A percentile compares a stretch with the other conserved stretches of the same genome.
Conservation (phyloP, 2,113 vertebrate species). For the Cinclus mexicanus region DNA sequence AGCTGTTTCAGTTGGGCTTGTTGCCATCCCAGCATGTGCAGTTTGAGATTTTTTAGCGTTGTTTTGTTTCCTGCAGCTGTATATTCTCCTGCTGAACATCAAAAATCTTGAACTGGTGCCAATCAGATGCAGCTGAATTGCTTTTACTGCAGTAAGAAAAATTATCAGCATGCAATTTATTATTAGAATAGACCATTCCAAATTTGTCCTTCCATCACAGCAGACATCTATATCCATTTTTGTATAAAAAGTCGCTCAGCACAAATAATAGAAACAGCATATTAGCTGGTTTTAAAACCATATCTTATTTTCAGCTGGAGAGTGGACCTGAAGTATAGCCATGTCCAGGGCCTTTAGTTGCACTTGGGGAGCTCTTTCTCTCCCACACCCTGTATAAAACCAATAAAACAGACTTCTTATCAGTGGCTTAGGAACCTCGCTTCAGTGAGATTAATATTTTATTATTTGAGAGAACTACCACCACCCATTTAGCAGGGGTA, state of each 20-base stretch:
- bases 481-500: background rate
- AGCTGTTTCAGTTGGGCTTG: background rate
- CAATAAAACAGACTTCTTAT: background rate
- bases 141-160: slow-evolving; percentile 32
- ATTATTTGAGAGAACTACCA: background rate
- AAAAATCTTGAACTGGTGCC: slow-evolving; percentile 53
- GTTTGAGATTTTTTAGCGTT: background rate
- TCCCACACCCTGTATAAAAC: background rate
- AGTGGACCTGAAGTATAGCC: background rate
- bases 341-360: background rate
- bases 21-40: slow-evolving; percentile 5
- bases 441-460: background rate
- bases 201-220: background rate
- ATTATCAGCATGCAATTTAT: slow-evolving; percentile 34
- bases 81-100: background rate
- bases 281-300: background rate
- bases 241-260: background rate
- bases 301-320: background rate
- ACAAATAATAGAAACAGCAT: background rate
- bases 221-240: slow-evolving; percentile 19
- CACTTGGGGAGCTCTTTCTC: background rate
- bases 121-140: slow-evolving; percentile 61
- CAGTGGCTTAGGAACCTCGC: background rate
- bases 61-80: slow-evolving; percentile 42
- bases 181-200: slow-evolving; percentile 40